A percentile compares a stretch with the other conserved stretches of the same genome.
These are phyloP conservation scores for Melanotaenia trifasciata DNA, from an alignment of 2,797 vertebrate species.

Conservation along the genomic window DNA sequence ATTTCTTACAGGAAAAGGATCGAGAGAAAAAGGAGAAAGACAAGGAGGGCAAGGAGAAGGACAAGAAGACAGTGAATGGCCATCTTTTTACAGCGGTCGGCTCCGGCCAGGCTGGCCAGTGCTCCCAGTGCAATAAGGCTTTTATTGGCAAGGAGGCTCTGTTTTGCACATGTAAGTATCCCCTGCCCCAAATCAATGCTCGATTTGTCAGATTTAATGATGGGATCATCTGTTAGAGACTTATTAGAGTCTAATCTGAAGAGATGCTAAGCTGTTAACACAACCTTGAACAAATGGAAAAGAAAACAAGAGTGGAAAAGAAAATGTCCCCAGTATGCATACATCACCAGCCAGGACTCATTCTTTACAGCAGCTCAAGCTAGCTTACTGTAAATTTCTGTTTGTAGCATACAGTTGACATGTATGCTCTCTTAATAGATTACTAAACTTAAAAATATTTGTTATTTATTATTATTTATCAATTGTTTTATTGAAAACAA, in stretches of 20 bases:
- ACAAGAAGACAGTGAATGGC: conserved; percentile 87
- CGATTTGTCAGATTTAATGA: conserved; percentile 21
- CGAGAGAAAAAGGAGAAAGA: conserved; percentile 89
- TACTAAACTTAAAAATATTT: neutral
- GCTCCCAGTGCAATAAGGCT: conserved; percentile 90
- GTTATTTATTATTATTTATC: too few species aligned
- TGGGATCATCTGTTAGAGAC: conserved; percentile 13
- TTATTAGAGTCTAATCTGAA: conserved; percentile 5
- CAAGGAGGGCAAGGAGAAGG: conserved; percentile 87
- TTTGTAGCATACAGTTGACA: neutral
- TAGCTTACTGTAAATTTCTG: neutral
- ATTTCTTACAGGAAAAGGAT: conserved; percentile 89
- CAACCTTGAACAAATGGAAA: neutral
- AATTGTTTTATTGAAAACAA: neutral
- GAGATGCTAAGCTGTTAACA: neutral
- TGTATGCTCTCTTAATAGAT: neutral
- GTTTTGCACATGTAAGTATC: conserved; percentile 89
- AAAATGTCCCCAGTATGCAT: neutral
- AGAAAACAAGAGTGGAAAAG: neutral
- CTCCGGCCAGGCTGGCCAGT: conserved; percentile 80
- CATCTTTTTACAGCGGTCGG: conserved; percentile 86
- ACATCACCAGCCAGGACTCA: conserved; percentile 13
- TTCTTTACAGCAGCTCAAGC: neutral
- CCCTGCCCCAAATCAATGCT: neutral
- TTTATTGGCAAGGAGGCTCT: conserved; percentile 89